These are phyloP conservation scores for Sinocyclocheilus grahami DNA, from an alignment of 2,113 vertebrate genomes.

Conservation along the genomic window DNA sequence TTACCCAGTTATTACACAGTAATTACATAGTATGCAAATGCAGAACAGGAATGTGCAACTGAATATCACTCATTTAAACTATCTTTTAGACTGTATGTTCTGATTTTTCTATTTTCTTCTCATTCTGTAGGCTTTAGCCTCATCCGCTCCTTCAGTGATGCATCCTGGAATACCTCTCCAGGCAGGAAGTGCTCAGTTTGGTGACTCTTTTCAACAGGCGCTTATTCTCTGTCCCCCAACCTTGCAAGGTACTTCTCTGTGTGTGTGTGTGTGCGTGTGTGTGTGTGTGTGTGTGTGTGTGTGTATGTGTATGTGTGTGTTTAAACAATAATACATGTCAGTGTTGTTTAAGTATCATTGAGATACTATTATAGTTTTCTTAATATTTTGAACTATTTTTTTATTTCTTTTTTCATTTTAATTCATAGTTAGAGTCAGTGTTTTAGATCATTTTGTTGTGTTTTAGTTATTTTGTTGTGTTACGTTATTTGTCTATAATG, in stretches of 20 bases:
- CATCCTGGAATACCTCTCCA: constrained; percentile 94
- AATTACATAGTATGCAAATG: neutral
- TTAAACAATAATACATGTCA: neutral
- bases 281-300: too few relatives aligned
- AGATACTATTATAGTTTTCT: neutral
- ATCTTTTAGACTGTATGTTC: neutral
- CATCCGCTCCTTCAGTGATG: constrained; percentile 87
- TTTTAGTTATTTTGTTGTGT: neutral
- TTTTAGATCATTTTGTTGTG: neutral
- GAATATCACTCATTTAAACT: neutral
- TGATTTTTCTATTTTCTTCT: constrained; percentile 31
- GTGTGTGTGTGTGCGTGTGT: too few relatives aligned
- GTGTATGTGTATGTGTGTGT: too few relatives aligned
- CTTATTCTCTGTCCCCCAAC: constrained; percentile 93
- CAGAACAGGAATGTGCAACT: neutral
- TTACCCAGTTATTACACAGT: neutral
- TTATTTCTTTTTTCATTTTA: too few relatives aligned
- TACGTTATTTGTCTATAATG: too few relatives aligned
- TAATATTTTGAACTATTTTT: neutral
- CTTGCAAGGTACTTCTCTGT: constrained; percentile 84
- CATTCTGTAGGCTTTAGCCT: constrained; percentile 81
- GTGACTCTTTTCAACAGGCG: constrained; percentile 94
- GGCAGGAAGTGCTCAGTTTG: constrained; percentile 90
- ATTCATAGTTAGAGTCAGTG: neutral
- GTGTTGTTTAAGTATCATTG: neutral